These are phyloP conservation scores for Drosophila falleni DNA, from an alignment of 2,888 invertebrate genomes.

Conservation along the genomic window DNA sequence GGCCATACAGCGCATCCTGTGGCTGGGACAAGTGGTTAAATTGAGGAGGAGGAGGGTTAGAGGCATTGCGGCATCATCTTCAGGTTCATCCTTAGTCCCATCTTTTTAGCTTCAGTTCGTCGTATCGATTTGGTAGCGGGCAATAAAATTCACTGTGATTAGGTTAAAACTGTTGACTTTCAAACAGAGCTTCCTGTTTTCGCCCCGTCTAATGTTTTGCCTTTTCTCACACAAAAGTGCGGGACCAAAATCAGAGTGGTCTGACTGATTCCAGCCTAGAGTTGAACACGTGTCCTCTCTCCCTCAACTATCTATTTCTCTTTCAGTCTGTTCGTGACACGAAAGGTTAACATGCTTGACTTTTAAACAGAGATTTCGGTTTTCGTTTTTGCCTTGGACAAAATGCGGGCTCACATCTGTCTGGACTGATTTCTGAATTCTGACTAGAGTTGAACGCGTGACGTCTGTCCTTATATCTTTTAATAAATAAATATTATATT, in stretches of 20 bases:
- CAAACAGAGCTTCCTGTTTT: constrained; percentile 68
- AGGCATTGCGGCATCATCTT: constrained; percentile 16
- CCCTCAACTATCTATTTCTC: neutral
- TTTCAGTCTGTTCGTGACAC: constrained; percentile 17
- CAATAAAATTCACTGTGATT: constrained; percentile 82
- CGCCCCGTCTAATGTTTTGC: constrained; percentile 47
- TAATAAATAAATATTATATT: neutral
- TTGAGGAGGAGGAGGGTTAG: neutral
- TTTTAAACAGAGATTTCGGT: constrained; percentile 16
- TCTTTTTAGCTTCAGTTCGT: constrained; percentile 23
- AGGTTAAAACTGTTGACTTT: constrained; percentile 83
- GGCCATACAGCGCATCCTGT: constrained; percentile 39
- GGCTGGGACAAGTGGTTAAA: constrained; percentile 23
- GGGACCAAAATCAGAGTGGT: constrained; percentile 61
- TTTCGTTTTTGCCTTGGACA: neutral
- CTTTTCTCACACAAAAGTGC: constrained; percentile 42
- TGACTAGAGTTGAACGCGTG: constrained; percentile 7
- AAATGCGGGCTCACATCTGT: constrained; percentile 13
- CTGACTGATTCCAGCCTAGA: constrained; percentile 18
- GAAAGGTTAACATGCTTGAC: constrained; percentile 23
- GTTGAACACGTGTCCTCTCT: constrained; percentile 13
- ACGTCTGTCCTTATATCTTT: neutral
- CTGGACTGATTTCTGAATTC: neutral
- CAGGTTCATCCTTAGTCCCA: neutral
- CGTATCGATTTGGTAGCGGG: constrained; percentile 66